Evolutionary conservation across 2,888 invertebrate genomes (phyloP).

Genomic region (Geotrupes spiniger): DNA sequence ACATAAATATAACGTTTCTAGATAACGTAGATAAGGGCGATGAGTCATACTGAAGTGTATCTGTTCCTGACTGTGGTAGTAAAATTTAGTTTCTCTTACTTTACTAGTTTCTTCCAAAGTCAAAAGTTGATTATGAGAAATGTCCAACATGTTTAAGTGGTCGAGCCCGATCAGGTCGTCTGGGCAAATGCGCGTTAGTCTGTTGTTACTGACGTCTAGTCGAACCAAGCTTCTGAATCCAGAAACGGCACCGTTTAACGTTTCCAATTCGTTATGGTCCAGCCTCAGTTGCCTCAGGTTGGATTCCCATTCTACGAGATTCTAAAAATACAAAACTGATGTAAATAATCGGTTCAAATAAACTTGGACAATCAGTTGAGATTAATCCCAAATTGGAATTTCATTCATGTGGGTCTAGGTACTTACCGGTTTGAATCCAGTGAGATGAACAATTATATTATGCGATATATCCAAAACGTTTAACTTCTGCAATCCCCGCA

Average conservation of each 20-base stretch:
- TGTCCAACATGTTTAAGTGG: constrained; percentile 68
- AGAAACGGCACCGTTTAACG: constrained; percentile 71
- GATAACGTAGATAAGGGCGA: too few relatives aligned
- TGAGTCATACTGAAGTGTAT: too few relatives aligned
- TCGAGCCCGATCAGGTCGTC: constrained; percentile 78
- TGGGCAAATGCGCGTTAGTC: constrained; percentile 68
- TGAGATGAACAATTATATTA: constrained; percentile 67
- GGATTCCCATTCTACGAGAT: constrained; percentile 74
- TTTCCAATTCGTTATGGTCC: constrained; percentile 70
- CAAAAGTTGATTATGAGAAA: constrained; percentile 73
- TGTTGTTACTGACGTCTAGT: constrained; percentile 74
- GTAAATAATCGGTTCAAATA: background rate
- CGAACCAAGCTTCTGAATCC: constrained; percentile 71
- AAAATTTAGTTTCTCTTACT: constrained; percentile 52
- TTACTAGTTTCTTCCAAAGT: constrained; percentile 80
- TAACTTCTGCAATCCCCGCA: constrained; percentile 70
- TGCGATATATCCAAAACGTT: constrained; percentile 72
- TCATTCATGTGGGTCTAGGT: background rate
- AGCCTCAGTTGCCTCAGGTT: constrained; percentile 68
- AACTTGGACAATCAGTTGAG: background rate
- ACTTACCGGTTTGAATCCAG: constrained; percentile 64
- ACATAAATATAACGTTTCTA: too few relatives aligned
- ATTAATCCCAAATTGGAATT: background rate
- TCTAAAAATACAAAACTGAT: constrained; percentile 59
- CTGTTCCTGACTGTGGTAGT: background rate